These are phyloP conservation scores for Stegastes partitus DNA, from an alignment of 2,113 vertebrate species.

Conservation along the genomic window DNA sequence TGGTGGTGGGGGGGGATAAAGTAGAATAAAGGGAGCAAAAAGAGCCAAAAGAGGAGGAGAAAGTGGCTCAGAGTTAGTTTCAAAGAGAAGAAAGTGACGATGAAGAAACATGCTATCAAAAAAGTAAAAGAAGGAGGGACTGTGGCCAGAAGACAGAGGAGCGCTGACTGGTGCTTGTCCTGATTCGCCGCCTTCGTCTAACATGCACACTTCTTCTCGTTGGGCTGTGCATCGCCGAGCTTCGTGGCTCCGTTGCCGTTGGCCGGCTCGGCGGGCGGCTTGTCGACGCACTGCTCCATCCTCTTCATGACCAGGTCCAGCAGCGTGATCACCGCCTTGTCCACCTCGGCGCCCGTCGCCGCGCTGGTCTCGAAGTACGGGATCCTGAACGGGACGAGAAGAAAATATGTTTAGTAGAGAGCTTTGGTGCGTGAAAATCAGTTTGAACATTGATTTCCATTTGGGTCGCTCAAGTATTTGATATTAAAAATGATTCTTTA, in stretches of 20 bases:
- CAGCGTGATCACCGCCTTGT: slow-evolving; percentile 90
- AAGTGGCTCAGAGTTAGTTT: slow-evolving; percentile 17
- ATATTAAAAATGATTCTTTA: no score
- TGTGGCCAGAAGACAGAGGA: slow-evolving; percentile 32
- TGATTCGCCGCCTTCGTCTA: slow-evolving; percentile 73
- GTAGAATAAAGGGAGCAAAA: background rate
- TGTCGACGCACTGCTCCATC: slow-evolving; percentile 96
- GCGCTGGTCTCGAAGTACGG: slow-evolving; percentile 97
- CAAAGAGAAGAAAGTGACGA: slow-evolving; percentile 1
- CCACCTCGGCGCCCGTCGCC: slow-evolving; percentile 91
- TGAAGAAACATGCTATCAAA: slow-evolving; percentile 51
- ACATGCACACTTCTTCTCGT: slow-evolving; percentile 92
- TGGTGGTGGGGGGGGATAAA: slow-evolving; percentile 5
- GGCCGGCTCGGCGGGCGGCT: slow-evolving; percentile 82
- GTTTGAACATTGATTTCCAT: no score
- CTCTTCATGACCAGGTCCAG: slow-evolving; percentile 98
- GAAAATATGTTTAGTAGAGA: background rate
- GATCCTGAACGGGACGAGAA: slow-evolving; percentile 81
- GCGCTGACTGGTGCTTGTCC: slow-evolving; percentile 48
- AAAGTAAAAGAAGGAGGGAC: slow-evolving; percentile 28
- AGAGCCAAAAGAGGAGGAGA: background rate
- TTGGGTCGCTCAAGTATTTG: no score
- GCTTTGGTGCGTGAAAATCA: no score
- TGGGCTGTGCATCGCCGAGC: slow-evolving; percentile 77
- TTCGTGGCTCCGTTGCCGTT: slow-evolving; percentile 88